These are phyloP conservation scores for Lottia scabra DNA, from an alignment of 2,888 invertebrate genomes.

Conservation along the genomic window DNA sequence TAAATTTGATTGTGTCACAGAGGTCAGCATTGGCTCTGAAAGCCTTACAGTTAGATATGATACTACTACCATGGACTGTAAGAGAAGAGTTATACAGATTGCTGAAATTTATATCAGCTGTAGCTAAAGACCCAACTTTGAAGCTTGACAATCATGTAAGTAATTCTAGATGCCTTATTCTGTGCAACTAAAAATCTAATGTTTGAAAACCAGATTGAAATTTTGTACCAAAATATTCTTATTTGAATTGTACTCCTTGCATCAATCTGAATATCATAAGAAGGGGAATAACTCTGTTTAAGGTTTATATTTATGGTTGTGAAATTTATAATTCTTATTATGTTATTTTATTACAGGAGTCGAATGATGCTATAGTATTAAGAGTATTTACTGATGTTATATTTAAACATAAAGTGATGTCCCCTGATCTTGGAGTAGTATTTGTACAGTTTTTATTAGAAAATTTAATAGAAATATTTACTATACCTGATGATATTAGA, in stretches of 20 bases:
- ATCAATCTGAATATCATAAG: too few relatives aligned
- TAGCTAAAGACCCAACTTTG: slow-evolving; percentile 46
- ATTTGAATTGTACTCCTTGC: too few relatives aligned
- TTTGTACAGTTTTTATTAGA: slow-evolving; percentile 61
- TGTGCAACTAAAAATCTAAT: too few relatives aligned
- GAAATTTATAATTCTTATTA: too few relatives aligned
- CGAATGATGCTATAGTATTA: slow-evolving; percentile 53
- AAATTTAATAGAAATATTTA: slow-evolving; percentile 54
- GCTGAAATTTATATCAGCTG: slow-evolving; percentile 59
- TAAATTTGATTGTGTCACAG: slow-evolving; percentile 59
- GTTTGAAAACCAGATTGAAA: too few relatives aligned
- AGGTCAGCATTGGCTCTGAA: slow-evolving; percentile 46
- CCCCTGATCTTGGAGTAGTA: slow-evolving; percentile 53
- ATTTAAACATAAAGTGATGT: slow-evolving; percentile 58
- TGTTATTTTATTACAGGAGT: slow-evolving; percentile 40
- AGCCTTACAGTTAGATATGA: slow-evolving; percentile 61
- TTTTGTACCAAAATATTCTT: too few relatives aligned
- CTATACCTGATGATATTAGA: slow-evolving; percentile 51
- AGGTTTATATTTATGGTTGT: neutral
- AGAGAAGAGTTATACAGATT: slow-evolving; percentile 61
- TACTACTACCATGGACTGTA: slow-evolving; percentile 53
- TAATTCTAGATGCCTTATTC: neutral
- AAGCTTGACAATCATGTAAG: slow-evolving; percentile 51
- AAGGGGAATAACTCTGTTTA: too few relatives aligned
- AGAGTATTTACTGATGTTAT: slow-evolving; percentile 53